phyloP scores from a whole-genome alignment of 2,797 vertebrate genomes.

The Chromis chromis region DNA sequence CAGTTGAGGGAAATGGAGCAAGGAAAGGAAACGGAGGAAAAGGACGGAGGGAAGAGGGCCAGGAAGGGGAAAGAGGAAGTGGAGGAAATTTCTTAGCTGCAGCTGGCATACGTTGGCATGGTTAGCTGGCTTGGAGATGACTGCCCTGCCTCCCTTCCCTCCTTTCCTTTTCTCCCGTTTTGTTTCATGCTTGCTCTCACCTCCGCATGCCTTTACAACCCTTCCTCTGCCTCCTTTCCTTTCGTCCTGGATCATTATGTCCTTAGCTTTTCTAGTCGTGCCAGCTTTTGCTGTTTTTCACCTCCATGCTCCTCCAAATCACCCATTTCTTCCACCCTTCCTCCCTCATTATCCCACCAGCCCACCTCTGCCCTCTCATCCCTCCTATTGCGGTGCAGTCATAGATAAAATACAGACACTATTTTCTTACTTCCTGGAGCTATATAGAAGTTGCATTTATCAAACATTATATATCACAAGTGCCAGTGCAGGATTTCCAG shows the following conservation, averaged over 20 bases:
- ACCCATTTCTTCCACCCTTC: slow-evolving; percentile 30
- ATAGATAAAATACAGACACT: neutral
- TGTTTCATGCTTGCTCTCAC: slow-evolving; percentile 34
- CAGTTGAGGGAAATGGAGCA: slow-evolving; percentile 25
- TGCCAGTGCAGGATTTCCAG: accelerated
- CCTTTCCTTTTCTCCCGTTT: slow-evolving; percentile 17
- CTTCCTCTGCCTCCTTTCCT: slow-evolving; percentile 51
- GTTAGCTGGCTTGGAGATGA: slow-evolving; percentile 54
- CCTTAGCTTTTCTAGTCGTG: slow-evolving; percentile 50
- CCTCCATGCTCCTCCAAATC: slow-evolving; percentile 40
- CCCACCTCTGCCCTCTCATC: slow-evolving; percentile 26
- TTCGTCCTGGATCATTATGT: slow-evolving; percentile 62
- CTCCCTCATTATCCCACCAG: slow-evolving; percentile 26
- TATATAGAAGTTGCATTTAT: slow-evolving; percentile 12
- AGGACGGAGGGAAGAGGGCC: slow-evolving; percentile 17
- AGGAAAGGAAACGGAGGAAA: slow-evolving; percentile 15
- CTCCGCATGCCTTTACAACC: slow-evolving; percentile 48
- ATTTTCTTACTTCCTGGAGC: slow-evolving; percentile 3
- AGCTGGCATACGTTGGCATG: slow-evolving; percentile 67
- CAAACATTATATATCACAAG: neutral
- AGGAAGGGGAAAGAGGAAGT: slow-evolving; percentile 44
- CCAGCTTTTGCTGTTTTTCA: slow-evolving; percentile 52
- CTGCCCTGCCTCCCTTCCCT: slow-evolving; percentile 18
- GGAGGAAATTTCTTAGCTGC: slow-evolving; percentile 65
- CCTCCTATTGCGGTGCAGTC: slow-evolving; percentile 19